These are phyloP conservation scores for Sciurus niger DNA, from an alignment of 2,113 vertebrate species.

Conservation along the genomic window DNA sequence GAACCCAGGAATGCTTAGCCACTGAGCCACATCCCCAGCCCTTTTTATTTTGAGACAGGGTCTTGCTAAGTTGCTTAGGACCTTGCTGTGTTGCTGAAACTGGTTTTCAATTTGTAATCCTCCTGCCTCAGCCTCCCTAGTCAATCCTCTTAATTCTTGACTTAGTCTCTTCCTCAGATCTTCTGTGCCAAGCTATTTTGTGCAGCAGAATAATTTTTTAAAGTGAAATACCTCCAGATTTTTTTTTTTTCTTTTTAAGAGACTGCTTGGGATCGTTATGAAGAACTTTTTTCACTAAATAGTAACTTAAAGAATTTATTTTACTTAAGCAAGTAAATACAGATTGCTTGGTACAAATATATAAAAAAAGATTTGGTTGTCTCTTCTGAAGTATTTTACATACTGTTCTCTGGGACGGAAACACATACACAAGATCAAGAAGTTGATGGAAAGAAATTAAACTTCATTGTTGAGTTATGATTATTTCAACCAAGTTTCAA, in stretches of 20 bases:
- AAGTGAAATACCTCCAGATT: neutral
- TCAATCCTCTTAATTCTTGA: neutral
- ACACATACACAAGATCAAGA: neutral
- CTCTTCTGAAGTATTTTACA: neutral
- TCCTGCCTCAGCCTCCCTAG: neutral
- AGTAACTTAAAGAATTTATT: neutral
- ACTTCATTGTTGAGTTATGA: neutral
- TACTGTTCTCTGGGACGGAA: neutral
- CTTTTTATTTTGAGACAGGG: no score
- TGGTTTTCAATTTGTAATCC: no score
- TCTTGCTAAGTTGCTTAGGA: no score
- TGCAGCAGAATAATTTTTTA: neutral
- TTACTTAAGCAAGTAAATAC: neutral
- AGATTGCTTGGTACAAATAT: neutral
- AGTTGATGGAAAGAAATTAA: neutral
- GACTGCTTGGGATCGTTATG: neutral
- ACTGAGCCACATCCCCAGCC: no score
- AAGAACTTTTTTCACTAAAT: neutral
- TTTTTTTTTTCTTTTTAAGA: neutral
- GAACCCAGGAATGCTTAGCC: no score
- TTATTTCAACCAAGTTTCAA: neutral
- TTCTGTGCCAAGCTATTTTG: neutral
- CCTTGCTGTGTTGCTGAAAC: no score
- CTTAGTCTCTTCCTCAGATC: neutral
- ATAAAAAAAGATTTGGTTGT: neutral